Conservation (phyloP, 1,140 invertebrate genomes). For the Tyrophagus putrescentiae region DNA sequence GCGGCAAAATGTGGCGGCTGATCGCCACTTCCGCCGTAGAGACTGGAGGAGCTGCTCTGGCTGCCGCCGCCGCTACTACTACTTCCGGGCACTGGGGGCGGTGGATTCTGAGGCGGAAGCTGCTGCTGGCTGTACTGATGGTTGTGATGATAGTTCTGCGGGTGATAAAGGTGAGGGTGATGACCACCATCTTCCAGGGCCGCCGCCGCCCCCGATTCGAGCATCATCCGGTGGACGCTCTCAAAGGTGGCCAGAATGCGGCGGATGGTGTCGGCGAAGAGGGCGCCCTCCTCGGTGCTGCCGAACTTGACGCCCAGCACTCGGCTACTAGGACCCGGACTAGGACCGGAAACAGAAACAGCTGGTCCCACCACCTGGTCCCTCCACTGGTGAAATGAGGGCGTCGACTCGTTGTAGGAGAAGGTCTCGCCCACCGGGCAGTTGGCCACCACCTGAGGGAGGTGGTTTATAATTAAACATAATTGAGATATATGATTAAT, state of each 20-base stretch:
- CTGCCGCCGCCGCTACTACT: no score
- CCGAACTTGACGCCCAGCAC: constrained; percentile 20
- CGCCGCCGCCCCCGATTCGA: no score
- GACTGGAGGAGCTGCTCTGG: no score
- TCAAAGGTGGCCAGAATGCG: not conserved
- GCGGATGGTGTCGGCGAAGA: constrained; percentile 1
- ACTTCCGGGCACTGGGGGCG: no score
- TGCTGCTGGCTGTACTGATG: no score
- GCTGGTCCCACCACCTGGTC: not conserved
- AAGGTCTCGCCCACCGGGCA: constrained; percentile 3
- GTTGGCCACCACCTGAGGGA: constrained; percentile 12
- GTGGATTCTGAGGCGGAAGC: no score
- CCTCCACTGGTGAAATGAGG: constrained; percentile 15
- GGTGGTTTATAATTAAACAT: not conserved
- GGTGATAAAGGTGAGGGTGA: no score
- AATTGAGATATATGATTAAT: not conserved
- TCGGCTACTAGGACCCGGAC: not conserved
- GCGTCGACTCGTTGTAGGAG: not conserved
- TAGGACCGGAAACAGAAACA: not conserved
- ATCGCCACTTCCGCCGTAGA: no score
- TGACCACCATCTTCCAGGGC: no score
- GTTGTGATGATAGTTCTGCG: no score
- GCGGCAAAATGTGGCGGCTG: no score
- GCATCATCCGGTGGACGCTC: not conserved
- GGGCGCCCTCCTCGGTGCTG: constrained; percentile 18